Percentiles rank a stretch among this genome's conserved stretches.
Conservation (phyloP, 1,140 invertebrate genomes). For the Mercenaria mercenaria region DNA sequence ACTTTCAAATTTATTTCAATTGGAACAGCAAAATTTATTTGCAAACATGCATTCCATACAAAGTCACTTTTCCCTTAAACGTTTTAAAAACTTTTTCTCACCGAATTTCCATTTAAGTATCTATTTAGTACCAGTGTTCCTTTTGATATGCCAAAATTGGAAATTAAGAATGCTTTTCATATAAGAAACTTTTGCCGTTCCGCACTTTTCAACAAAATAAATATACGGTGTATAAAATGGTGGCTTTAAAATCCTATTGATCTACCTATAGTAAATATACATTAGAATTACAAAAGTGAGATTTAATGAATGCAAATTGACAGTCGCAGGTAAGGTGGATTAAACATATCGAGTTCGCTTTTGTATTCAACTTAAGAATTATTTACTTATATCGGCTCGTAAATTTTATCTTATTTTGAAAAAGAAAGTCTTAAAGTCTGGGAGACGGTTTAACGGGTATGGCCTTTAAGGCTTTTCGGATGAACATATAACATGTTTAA, state of each 20-base stretch:
- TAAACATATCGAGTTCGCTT: constrained; percentile 35
- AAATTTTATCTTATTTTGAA: constrained; percentile 6
- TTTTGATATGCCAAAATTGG: neutral
- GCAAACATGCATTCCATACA: no score
- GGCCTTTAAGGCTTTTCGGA: neutral
- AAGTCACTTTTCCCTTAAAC: no score
- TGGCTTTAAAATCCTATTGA: constrained; percentile 39
- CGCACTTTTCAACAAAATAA: constrained; percentile 52
- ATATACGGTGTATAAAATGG: constrained; percentile 36
- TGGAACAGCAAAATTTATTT: no score
- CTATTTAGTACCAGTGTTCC: neutral
- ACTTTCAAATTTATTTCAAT: no score
- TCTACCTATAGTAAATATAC: constrained; percentile 53
- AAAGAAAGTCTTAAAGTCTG: neutral
- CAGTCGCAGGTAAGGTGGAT: constrained; percentile 26
- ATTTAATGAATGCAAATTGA: constrained; percentile 57
- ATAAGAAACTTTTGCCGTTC: constrained; percentile 22
- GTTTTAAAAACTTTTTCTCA: neutral
- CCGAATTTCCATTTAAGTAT: neutral
- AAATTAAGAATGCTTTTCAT: constrained; percentile 16
- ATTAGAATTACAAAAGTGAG: constrained; percentile 58
- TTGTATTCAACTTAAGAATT: constrained; percentile 1
- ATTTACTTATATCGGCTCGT: constrained; percentile 31
- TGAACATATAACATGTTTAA: no score
- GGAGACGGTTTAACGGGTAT: neutral